These are phyloP conservation scores for Thalassophryne amazonica DNA, from an alignment of 2,797 vertebrate species.

Conservation along the genomic window DNA sequence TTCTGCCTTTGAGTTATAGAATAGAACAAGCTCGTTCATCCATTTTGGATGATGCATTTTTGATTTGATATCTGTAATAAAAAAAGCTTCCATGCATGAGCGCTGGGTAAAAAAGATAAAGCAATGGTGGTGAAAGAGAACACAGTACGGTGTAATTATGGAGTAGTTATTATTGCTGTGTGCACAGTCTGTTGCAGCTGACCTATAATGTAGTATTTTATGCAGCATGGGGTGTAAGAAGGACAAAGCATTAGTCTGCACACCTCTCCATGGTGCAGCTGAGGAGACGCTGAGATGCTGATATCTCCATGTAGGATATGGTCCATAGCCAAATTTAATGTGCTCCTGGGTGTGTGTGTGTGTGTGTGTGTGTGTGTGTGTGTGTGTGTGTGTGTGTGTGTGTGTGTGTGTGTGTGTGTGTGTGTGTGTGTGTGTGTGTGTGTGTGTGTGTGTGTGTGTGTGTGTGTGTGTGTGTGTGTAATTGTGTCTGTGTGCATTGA, in stretches of 20 bases:
- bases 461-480: not conserved
- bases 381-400: slow-evolving; percentile 4
- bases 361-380: slow-evolving; percentile 17
- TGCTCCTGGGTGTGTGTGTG: slow-evolving; percentile 14
- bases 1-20: not conserved
- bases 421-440: slow-evolving; percentile 14
- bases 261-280: slow-evolving; percentile 41
- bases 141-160: slow-evolving; percentile 50
- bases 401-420: slow-evolving; percentile 16
- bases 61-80: slow-evolving; percentile 5
- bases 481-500: slow-evolving; percentile 23
- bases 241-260: slow-evolving; percentile 43
- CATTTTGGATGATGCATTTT: not conserved
- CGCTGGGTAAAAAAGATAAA: slow-evolving; percentile 18
- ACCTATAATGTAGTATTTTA: slow-evolving; percentile 62
- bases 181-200: slow-evolving; percentile 45
- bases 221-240: slow-evolving; percentile 49
- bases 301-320: slow-evolving; percentile 53
- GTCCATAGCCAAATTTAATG: slow-evolving; percentile 40
- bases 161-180: slow-evolving; percentile 55
- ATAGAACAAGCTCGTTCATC: slow-evolving; percentile 3
- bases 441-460: slow-evolving; percentile 16
- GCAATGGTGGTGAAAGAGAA: slow-evolving; percentile 17
- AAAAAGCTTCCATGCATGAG: slow-evolving; percentile 10
- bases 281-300: slow-evolving; percentile 19